Evolutionary conservation across 2,888 invertebrate genomes (phyloP), one percentile per base, ranked within the genome.

Genomic region (Tholera decimalis): DNA sequence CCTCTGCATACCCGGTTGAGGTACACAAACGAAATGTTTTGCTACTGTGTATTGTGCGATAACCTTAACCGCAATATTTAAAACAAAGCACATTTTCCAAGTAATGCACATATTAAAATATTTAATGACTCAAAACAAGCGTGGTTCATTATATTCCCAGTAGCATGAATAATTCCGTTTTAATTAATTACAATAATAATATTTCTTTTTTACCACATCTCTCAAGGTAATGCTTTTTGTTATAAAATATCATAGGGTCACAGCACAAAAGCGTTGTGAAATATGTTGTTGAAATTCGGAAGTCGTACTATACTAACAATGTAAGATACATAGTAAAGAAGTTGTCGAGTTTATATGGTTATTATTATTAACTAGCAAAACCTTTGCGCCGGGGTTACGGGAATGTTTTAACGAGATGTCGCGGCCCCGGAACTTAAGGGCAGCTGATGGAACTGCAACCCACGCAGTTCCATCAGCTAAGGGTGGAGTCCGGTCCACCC

Each of bases 141-240:
- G 33, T 51, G 67, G 60, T 44, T 59, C 15, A 50, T 68, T 68
- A 50, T 68, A 50, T 67, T 60, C 60, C 18, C 33, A 39, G 69
- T 39, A 60, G 22, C 37, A 60, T 69, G 60, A 67, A 67, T 67
- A 69, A 60, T 67, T 51, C 60, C 20, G 28, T 47, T 68, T 61
- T 41, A 69, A 69, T 69, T 35, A 35, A 51, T 68, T 61, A 41
- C 18, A 50, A 20, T 37, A 53, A 47, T 51, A 61, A 41, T 51
- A 60, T 67, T 67, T 41, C 44, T 15, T 51, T 67, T 59, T 67
- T 51, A 47, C 39, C 49, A 35, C 33, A 60, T 22, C 18, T 44
- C 15, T n/a, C 51, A 68, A 68, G 67, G 67, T 47, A 41, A 60
- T 24, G 44, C 18, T 41, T 28, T 47, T 61, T 68, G 46, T 67